Base-by-base conservation (phyloP, 2,113 vertebrate species). In the Phrynosoma platyrhinos region DNA sequence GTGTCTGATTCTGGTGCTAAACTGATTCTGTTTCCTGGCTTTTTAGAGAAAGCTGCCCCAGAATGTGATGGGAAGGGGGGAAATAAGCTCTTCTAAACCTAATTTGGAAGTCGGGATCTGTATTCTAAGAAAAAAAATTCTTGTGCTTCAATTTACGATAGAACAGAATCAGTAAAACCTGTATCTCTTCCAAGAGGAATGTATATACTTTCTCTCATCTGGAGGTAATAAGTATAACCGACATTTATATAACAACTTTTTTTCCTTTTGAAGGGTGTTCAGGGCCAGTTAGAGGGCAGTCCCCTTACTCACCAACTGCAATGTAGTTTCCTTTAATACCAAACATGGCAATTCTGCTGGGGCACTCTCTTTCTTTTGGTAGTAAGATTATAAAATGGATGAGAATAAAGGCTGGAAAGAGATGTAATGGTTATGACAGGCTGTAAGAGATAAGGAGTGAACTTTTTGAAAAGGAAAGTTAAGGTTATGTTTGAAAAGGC, bases 291-390 rank as follows among this genome's bases (percentile, higher is more conserved):
- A 69, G 74, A 69, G 62, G 58, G 42, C 62, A 69, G n/a, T 88
- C 55, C 2, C 30, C 30, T 53, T 1, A 1, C n/a, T 86, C 40
- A 30, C 47, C 4, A 5, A 0, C 64, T 52, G 0, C 68, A 27
- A 0, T 18, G 2, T 72, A 74, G 32, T 77, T 9, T 5, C 74
- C 16, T 83, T 25, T 30, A 36, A 32, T 82, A 83, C 80, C 80
- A 82, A 88, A 88, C 81, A 83, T 69, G 74, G 87, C 62, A 88
- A 88, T 83, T 88, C 47, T 83, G 62, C 55, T 68, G 58, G 55
- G 42, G n/a, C 62, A 4, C 25, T 83, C 55, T 32, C 32, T 69
- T 27, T 75, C 27, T 27, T 71, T 71, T 71, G 27, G 68, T 62
- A 62, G 9, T 66, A 71, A 87, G 77, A 58, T 47, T 62, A 42